phyloP scores from a whole-genome alignment of 2,797 vertebrate genomes.

The Cyprinodon diabolis region DNA sequence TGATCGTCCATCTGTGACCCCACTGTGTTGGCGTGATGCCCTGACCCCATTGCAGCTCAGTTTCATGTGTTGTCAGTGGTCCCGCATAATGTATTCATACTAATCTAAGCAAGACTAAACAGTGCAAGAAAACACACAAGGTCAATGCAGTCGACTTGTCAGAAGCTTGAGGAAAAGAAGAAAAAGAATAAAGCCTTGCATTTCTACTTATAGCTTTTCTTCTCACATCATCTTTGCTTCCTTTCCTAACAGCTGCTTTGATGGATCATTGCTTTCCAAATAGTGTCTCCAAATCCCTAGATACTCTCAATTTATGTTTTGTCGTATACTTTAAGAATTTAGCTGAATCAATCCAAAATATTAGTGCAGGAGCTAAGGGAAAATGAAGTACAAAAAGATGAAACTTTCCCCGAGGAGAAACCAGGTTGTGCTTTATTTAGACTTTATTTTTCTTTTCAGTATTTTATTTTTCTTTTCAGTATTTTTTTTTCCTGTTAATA shows the following conservation, averaged over 20 bases:
- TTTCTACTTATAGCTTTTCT: slow-evolving; percentile 63
- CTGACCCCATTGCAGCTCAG: slow-evolving; percentile 20
- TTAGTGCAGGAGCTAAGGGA: slow-evolving; percentile 51
- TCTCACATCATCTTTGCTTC: slow-evolving; percentile 65
- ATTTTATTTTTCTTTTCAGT: slow-evolving; percentile 44
- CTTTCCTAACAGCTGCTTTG: slow-evolving; percentile 72
- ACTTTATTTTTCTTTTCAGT: slow-evolving; percentile 49
- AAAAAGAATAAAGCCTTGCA: slow-evolving; percentile 34
- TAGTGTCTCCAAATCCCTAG: slow-evolving; percentile 75
- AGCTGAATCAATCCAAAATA: slow-evolving; percentile 70
- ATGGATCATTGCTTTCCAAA: slow-evolving; percentile 79
- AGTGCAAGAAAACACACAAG: slow-evolving; percentile 53
- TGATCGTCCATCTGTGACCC: slow-evolving; percentile 57
- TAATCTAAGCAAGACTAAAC: slow-evolving; percentile 58
- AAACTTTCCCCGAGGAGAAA: slow-evolving; percentile 57
- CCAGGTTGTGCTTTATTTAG: slow-evolving; percentile 69
- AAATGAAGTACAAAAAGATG: slow-evolving; percentile 53
- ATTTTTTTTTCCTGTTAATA: slow-evolving; percentile 70
- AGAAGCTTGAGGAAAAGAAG: slow-evolving; percentile 28
- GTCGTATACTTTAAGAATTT: slow-evolving; percentile 74
- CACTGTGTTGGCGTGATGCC: slow-evolving; percentile 46
- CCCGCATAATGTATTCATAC: slow-evolving; percentile 41
- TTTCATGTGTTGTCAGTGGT: slow-evolving; percentile 23
- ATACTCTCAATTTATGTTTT: slow-evolving; percentile 72
- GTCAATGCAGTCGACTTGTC: slow-evolving; percentile 31